Evolutionary conservation across 2,888 invertebrate genomes (phyloP).

Genomic region (Drosophila diplacantha): DNA sequence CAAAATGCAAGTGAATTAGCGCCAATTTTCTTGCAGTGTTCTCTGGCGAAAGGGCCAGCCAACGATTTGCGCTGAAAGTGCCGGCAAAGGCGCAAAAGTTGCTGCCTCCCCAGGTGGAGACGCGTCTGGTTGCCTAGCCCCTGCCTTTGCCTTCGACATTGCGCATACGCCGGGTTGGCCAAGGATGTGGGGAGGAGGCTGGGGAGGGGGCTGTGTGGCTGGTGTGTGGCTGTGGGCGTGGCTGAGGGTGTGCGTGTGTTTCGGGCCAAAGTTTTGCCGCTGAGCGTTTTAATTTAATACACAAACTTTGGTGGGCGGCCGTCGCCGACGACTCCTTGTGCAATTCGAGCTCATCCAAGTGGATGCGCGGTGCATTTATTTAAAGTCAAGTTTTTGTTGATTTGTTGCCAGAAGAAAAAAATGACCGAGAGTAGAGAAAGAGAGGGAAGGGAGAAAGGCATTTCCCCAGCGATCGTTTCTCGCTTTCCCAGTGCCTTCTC

Average conservation of each 20-base stretch:
- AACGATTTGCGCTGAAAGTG: conserved; percentile 68
- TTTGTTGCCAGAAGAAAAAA: conserved; percentile 51
- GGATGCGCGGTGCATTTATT: conserved; percentile 65
- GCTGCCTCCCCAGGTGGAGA: conserved; percentile 18
- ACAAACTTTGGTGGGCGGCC: conserved; percentile 56
- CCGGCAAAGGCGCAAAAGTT: conserved; percentile 61
- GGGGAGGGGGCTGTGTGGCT: no score
- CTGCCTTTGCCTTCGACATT: conserved; percentile 12
- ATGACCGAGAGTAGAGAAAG: no score
- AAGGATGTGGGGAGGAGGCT: conserved; percentile 10
- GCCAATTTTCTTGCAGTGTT: not conserved
- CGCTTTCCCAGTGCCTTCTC: not conserved
- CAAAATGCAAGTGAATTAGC: rapidly evolving
- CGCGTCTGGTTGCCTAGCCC: conserved; percentile 23
- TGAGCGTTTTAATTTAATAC: conserved; percentile 72
- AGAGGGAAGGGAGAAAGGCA: not conserved
- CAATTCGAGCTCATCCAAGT: conserved; percentile 47
- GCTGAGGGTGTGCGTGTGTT: conserved; percentile 17
- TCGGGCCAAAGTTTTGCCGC: conserved; percentile 55
- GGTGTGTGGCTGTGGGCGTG: not conserved
- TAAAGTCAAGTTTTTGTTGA: conserved; percentile 64
- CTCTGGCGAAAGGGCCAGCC: conserved; percentile 20
- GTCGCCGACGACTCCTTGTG: conserved; percentile 3
- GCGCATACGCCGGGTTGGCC: conserved; percentile 55
- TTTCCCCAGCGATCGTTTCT: conserved; percentile 42